Conservation (phyloP, 2,113 vertebrate genomes). For the Scytalopus superciliaris region DNA sequence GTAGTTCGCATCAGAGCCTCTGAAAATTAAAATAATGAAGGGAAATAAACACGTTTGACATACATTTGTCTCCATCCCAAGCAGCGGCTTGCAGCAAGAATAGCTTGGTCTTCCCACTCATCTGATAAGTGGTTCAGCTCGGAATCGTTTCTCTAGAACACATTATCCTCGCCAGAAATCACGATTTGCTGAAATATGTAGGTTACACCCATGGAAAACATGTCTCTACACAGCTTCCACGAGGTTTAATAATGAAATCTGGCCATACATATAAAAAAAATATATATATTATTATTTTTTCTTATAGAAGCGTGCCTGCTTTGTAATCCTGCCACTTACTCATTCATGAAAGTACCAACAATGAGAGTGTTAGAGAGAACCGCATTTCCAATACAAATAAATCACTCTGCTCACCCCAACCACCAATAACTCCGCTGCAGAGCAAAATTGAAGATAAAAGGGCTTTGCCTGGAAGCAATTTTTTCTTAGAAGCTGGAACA, state of each 20-base stretch:
- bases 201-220: conserved; percentile 45
- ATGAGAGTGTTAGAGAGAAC: not conserved
- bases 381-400: conserved; percentile 8
- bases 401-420: not conserved
- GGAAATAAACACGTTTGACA: not conserved
- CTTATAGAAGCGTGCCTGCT: not conserved
- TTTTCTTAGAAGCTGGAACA: conserved; percentile 24
- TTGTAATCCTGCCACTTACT: conserved; percentile 13
- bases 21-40: not conserved
- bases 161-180: conserved; percentile 42
- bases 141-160: not conserved
- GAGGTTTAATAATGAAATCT: conserved; percentile 23
- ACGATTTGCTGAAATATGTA: conserved; percentile 29
- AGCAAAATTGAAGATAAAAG: conserved; percentile 7
- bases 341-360: conserved; percentile 49
- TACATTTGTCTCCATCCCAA: not conserved
- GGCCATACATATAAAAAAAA: not conserved
- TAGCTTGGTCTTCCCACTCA: conserved; percentile 53
- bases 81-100: conserved; percentile 24
- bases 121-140: conserved; percentile 3
- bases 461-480: conserved; percentile 24
- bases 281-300: not conserved
- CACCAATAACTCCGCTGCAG: not conserved
- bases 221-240: not conserved
- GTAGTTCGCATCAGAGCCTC: not conserved